These are phyloP conservation scores for Elysia crispata DNA, from an alignment of 2,888 invertebrate species.

Conservation along the genomic window DNA sequence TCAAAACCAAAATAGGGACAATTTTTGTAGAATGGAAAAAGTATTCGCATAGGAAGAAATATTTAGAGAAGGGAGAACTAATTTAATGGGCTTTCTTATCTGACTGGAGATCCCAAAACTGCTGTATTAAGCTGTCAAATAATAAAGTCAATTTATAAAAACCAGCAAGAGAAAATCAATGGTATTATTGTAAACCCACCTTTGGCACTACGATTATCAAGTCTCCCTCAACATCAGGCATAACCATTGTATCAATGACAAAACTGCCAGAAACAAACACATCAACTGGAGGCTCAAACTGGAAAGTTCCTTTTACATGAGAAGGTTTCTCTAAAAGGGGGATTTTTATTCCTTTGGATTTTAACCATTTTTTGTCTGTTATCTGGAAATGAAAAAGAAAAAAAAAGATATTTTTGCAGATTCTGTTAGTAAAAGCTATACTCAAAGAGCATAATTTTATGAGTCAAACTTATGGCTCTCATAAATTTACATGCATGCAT, in stretches of 20 bases:
- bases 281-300: constrained; percentile 83
- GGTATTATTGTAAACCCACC: constrained; percentile 63
- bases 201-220: constrained; percentile 87
- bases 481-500: too few species aligned
- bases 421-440: background rate
- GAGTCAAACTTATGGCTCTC: too few species aligned
- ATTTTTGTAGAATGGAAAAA: background rate
- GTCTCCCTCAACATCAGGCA: constrained; percentile 84
- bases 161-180: too few species aligned
- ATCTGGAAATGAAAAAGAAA: constrained; percentile 56
- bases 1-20: background rate
- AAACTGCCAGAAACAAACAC: constrained; percentile 85
- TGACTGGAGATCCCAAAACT: too few species aligned
- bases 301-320: constrained; percentile 81
- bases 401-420: background rate
- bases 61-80: background rate
- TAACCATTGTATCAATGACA: constrained; percentile 82
- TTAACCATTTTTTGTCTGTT: constrained; percentile 65
- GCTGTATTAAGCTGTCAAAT: too few species aligned
- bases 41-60: too few species aligned
- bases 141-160: too few species aligned
- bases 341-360: constrained; percentile 80
- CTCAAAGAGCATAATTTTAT: too few species aligned
- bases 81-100: constrained; percentile 25
- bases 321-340: constrained; percentile 80